These are phyloP conservation scores for Tiliqua scincoides DNA, from an alignment of 2,113 vertebrate species.

Conservation along the genomic window DNA sequence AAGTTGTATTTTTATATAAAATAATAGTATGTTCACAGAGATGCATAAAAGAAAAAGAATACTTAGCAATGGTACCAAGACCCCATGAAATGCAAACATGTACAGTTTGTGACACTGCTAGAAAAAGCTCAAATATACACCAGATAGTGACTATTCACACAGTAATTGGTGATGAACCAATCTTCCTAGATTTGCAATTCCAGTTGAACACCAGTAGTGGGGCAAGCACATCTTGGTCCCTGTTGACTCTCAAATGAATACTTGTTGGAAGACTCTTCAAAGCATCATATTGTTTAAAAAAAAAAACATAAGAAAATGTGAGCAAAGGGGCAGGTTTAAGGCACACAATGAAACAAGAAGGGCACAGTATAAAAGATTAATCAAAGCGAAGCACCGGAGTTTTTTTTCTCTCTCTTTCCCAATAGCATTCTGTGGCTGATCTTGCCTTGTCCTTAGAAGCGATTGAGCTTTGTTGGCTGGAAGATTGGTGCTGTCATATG, in stretches of 20 bases:
- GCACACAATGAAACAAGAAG: too few species aligned
- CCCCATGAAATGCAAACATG: neutral
- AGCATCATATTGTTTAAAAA: too few species aligned
- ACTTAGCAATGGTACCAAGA: neutral
- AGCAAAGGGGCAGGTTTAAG: too few species aligned
- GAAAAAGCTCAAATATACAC: neutral
- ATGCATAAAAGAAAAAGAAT: too few species aligned
- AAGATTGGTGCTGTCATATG: neutral
- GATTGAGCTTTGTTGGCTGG: neutral
- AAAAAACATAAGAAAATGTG: too few species aligned
- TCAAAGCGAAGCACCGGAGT: neutral
- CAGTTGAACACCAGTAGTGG: neutral
- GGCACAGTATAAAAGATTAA: neutral
- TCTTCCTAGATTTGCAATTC: neutral
- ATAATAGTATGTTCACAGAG: too few species aligned
- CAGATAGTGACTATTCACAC: neutral
- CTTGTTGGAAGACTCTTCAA: too few species aligned
- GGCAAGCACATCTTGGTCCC: too few species aligned
- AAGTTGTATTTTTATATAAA: too few species aligned
- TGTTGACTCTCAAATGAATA: neutral
- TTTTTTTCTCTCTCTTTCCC: neutral
- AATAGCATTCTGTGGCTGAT: neutral
- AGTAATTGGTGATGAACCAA: neutral
- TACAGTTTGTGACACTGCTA: neutral
- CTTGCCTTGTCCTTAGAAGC: neutral